Evolutionary conservation across 1,140 invertebrate genomes (phyloP).

Genomic region (Dysdera silvatica): DNA sequence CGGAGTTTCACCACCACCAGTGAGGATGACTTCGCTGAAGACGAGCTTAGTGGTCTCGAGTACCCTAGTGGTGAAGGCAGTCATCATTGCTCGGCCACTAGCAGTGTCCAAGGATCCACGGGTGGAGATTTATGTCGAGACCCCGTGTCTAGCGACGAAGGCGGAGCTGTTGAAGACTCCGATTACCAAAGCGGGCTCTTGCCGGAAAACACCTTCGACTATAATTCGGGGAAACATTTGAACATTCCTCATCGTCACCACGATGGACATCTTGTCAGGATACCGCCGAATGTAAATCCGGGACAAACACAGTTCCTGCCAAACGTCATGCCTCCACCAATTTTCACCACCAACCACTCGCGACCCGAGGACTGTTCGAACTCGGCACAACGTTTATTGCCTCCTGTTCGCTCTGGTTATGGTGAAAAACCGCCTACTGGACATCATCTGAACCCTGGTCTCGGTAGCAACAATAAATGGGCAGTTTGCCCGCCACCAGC

Average conservation of each 20-base stretch:
- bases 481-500: background rate
- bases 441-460: background rate
- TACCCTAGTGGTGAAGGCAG: constrained; percentile 9
- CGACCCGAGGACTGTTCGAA: background rate
- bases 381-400: background rate
- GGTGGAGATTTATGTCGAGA: constrained; percentile 31
- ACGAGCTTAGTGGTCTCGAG: constrained; percentile 25
- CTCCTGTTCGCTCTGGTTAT: background rate
- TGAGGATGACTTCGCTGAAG: constrained; percentile 31
- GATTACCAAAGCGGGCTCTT: background rate
- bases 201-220: background rate
- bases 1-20: constrained; percentile 17
- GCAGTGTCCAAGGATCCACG: constrained; percentile 30
- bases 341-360: background rate
- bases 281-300: constrained; percentile 12
- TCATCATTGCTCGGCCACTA: constrained; percentile 25
- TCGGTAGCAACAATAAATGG: too few species aligned
- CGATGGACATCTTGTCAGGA: background rate
- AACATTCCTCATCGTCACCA: background rate
- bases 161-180: background rate
- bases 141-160: constrained; percentile 23
- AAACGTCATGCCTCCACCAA: background rate
- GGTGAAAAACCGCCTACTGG: background rate
- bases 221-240: constrained; percentile 4
- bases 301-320: background rate